phyloP scores from a whole-genome alignment of 2,888 invertebrate species.

The Napeogenes inachia region DNA sequence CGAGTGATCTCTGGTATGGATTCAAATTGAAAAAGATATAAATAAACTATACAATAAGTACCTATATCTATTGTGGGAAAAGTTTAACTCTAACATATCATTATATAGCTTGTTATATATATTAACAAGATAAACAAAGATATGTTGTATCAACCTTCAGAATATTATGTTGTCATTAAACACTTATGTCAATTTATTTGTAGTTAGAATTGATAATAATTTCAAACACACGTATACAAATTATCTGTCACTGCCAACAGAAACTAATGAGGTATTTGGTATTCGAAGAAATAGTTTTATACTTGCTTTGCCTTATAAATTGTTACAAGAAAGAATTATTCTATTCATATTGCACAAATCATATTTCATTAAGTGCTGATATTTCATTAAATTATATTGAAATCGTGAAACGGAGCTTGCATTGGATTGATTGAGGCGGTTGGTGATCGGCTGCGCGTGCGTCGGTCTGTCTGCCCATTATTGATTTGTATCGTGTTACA shows the following conservation, averaged over 20 bases:
- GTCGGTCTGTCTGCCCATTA: conserved; percentile 44
- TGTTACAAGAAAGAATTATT: conserved; percentile 13
- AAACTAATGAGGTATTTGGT: background rate
- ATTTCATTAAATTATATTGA: conserved; percentile 75
- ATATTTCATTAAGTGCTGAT: conserved; percentile 70
- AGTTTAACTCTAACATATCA: no score
- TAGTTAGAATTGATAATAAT: no score
- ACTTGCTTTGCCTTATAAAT: no score
- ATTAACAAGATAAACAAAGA: no score
- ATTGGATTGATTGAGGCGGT: conserved; percentile 69
- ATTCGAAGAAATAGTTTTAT: background rate
- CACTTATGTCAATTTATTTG: no score
- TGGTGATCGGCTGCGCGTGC: conserved; percentile 53
- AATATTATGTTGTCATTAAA: no score
- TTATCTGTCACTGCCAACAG: background rate
- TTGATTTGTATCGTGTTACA: conserved; percentile 65
- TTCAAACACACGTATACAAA: background rate
- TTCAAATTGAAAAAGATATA: no score
- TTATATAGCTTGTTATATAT: no score
- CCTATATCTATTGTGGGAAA: no score
- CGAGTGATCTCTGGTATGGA: no score
- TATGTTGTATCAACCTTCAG: no score
- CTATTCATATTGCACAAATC: conserved; percentile 54
- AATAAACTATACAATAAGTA: no score
- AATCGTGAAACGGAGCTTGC: conserved; percentile 73